Base-by-base conservation (phyloP, 2,888 invertebrate species). In the Rhimphoctona megacephalus region DNA sequence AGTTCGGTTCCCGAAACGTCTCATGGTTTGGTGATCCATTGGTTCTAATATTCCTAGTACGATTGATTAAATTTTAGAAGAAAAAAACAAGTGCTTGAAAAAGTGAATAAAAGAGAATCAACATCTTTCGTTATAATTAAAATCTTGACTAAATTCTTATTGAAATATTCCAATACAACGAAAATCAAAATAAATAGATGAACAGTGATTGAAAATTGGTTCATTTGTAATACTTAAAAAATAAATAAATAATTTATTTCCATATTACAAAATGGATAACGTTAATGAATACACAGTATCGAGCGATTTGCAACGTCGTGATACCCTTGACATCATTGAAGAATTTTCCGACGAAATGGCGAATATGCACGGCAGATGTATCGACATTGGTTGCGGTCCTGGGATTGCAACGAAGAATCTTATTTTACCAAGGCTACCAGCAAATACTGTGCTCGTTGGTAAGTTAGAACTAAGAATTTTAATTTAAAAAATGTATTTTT, bases 331-430 rank as follows among this genome's bases (percentile, higher is more conserved):
- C 85, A 95, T 97, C 17, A 93, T 97, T 72, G 95, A 96, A 52
- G 96, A 97, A 90, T 97, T 96, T 92, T 90, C 91, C n/a, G 92
- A 92, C 67, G 94, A 94, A 88, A 93, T 94, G 43, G 90, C 89
- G 1, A 88, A 90, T 67, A 94, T 94, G 93, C 83, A 87, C 43
- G 94, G 94, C 8, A 91, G 85, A 61, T 94, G 95, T 72, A 90
- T 95, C 64, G 98, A 98, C 90, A 95, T 97, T 57, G 98, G 98
- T 0, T 97, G 96, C 86, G 98, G 97, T 0, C 96, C 97, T 54
- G 97, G 97, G 0, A 96, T 96, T 90, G 96, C 97, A 17, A 96
- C 96, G 0, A 95, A 95, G 80, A 95, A 96, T n/a, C 94, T 96
- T 46, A 94, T 98, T 82, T 94, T 96, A 86, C 96, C 96, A 0